Conservation (phyloP, 1,140 invertebrate species). For the Pemphigus obesinymphae region DNA sequence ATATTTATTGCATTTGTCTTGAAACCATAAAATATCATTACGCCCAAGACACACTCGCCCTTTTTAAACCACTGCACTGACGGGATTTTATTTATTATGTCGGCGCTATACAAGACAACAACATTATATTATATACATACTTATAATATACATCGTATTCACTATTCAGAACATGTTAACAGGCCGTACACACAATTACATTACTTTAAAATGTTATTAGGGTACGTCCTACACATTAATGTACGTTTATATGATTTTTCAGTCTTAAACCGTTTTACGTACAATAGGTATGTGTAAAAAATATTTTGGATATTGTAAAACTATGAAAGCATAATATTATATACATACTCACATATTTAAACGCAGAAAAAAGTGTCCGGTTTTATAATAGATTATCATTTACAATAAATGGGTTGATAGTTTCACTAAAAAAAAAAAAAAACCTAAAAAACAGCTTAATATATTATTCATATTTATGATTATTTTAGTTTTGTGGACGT, state of each 20-base stretch:
- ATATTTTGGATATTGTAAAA: not conserved
- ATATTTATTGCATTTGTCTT: conserved; percentile 1
- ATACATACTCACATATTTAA: not conserved
- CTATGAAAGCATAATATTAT: not conserved
- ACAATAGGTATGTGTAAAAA: too few relatives aligned
- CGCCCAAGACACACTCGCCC: not conserved
- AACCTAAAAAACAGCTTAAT: not conserved
- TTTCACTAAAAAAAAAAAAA: not conserved
- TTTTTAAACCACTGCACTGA: not conserved
- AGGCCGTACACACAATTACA: not conserved
- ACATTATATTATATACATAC: not conserved
- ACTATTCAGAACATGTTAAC: not conserved
- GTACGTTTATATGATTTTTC: not conserved
- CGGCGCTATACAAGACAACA: not conserved
- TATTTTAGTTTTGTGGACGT: not conserved
- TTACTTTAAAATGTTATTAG: not conserved
- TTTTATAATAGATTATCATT: not conserved
- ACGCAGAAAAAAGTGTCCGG: not conserved
- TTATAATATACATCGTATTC: not conserved
- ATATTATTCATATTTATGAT: not conserved
- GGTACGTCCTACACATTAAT: not conserved
- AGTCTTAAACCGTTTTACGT: not conserved
- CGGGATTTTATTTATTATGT: conserved; percentile 23
- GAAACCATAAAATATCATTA: conserved; percentile 14
- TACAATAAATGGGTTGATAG: not conserved